phyloP scores from a whole-genome alignment of 2,113 vertebrate species.

The Eclectus roratus region DNA sequence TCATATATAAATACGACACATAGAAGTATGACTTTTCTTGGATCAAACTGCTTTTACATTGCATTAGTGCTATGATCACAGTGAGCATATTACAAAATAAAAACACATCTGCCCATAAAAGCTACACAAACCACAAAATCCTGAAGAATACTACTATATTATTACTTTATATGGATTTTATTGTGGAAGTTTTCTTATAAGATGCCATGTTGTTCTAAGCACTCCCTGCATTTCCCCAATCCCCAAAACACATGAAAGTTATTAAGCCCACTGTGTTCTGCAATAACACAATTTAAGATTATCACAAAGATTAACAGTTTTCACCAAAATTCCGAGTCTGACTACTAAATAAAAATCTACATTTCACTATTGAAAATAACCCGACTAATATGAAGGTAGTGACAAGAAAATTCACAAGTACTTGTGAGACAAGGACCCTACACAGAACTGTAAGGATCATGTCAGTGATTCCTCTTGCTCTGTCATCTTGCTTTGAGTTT shows the following conservation, averaged over 20 bases:
- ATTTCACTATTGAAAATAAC: neutral
- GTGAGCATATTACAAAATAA: neutral
- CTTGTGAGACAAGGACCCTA: neutral
- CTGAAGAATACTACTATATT: neutral
- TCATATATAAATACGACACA: neutral
- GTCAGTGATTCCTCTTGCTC: neutral
- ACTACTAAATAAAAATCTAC: neutral
- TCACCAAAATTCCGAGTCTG: neutral
- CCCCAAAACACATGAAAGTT: neutral
- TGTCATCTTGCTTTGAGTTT: neutral
- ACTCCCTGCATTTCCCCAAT: neutral
- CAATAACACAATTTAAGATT: neutral
- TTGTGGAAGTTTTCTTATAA: neutral
- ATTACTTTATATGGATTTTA: neutral
- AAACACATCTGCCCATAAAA: neutral
- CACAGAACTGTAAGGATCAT: neutral
- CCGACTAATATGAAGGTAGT: neutral
- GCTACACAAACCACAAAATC: neutral
- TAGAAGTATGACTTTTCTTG: neutral
- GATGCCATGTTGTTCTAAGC: neutral
- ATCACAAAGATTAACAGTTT: neutral
- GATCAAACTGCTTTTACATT: neutral
- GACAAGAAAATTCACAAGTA: neutral
- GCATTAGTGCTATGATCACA: neutral
- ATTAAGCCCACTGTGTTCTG: neutral